Evolutionary conservation across 1,140 invertebrate species (phyloP), one percentile per base, ranked within the genome.

Genomic region (Ips typographus): DNA sequence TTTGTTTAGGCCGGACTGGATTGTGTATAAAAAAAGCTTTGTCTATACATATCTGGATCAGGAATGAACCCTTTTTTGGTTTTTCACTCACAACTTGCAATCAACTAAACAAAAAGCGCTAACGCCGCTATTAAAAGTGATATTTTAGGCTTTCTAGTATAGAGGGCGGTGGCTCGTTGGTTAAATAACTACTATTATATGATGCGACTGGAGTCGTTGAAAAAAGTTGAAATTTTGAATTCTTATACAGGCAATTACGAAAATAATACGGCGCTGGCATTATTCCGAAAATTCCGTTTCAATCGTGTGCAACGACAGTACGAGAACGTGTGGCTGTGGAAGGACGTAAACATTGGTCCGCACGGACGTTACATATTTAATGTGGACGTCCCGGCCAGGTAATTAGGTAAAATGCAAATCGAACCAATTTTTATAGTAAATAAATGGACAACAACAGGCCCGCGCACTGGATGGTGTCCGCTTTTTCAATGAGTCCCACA

Each of bases 281-380:
- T 90, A 63, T 93, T 92, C 82, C 82, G 93, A 65, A 93, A 94
- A 78, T 89, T 91, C 78, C 85, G 94, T 1, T 93, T 94, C 75
- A 96, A 93, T 80, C 85, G 92, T 53, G 87, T 96, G 52, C 88
- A 94, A 74, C 84, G 94, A 2, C 91, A 94, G 77, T 98, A 96
- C 80, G 93, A 96, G 69, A 95, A 96, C 76, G 91, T 93, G 42
- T 98, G 95, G 95, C 81, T 96, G 2, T 98, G 95, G 95, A 88
- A 90, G 71, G 94, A 96, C 81, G 89, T 95, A 8, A 96, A 96
- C 81, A 95, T 96, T 70, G 95, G 95, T 6, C 94, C 93, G 8
- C 92, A 94, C 80, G 93, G 93, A 2, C 85, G 93, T 40, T 91
- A 86, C 73, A 92, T 95, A 43, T 95, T 98, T 80, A 91, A 91